A percentile compares a stretch with the other conserved stretches of the same genome.
These are phyloP conservation scores for Dicyrtomina minuta DNA, from an alignment of 2,888 invertebrate genomes.

Conservation along the genomic window DNA sequence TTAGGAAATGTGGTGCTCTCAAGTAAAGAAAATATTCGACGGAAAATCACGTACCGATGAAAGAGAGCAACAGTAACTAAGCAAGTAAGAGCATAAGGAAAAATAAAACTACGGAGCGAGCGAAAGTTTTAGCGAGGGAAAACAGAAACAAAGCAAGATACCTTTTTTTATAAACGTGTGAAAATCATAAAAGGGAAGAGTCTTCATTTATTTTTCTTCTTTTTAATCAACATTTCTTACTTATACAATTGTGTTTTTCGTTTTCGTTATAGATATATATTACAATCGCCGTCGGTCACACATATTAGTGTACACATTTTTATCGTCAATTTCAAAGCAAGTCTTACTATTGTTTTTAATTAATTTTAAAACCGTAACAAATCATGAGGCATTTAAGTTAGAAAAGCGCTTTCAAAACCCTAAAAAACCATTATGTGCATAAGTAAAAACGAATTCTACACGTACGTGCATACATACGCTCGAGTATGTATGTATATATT, in stretches of 20 bases:
- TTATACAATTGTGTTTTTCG: slow-evolving; percentile 18
- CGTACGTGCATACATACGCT: too few relatives aligned
- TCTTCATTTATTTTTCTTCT: slow-evolving; percentile 25
- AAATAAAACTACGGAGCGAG: background rate
- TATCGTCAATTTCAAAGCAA: slow-evolving; percentile 25
- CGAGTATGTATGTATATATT: too few relatives aligned
- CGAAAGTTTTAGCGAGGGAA: background rate
- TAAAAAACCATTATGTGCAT: too few relatives aligned
- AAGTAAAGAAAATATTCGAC: slow-evolving; percentile 33
- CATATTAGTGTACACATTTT: slow-evolving; percentile 11
- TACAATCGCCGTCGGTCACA: too few relatives aligned
- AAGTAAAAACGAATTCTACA: too few relatives aligned
- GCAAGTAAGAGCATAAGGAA: background rate
- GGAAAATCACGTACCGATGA: background rate
- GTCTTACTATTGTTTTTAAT: background rate
- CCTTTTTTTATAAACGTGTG: slow-evolving; percentile 12
- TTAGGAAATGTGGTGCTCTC: slow-evolving; percentile 68
- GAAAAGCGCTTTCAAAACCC: slow-evolving; percentile 12
- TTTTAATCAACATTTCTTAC: slow-evolving; percentile 19
- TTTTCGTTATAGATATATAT: slow-evolving; percentile 13
- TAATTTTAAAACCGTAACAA: background rate
- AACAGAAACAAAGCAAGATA: slow-evolving; percentile 10
- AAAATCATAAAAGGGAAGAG: slow-evolving; percentile 9
- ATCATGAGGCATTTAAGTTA: slow-evolving; percentile 13
- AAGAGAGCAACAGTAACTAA: slow-evolving; percentile 1